Percentiles rank a stretch among this genome's conserved stretches.
Evolutionary conservation across 1,140 invertebrate species (phyloP).

Genomic region (Procambarus virginalis): DNA sequence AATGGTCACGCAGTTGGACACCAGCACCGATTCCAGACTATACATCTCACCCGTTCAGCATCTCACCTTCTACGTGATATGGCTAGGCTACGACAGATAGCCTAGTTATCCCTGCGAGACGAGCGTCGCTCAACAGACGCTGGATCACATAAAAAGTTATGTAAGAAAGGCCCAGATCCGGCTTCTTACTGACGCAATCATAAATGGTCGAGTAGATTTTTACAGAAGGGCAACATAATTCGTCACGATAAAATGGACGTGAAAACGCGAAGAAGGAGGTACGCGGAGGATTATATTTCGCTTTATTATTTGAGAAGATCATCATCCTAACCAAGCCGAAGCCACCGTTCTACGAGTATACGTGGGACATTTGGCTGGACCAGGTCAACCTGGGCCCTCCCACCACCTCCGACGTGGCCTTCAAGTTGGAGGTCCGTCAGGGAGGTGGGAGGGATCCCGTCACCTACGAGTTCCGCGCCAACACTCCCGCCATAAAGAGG

Average conservation of each 20-base stretch:
- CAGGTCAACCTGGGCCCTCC: conserved; percentile 57
- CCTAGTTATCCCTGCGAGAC: not conserved
- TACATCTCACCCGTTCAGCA: conserved; percentile 57
- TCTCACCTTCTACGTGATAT: conserved; percentile 11
- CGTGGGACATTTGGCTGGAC: conserved; percentile 57
- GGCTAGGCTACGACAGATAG: conserved; percentile 20
- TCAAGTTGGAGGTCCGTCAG: conserved; percentile 56
- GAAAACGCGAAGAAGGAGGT: conserved; percentile 40
- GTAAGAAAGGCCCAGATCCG: conserved; percentile 15
- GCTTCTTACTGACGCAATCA: conserved; percentile 24
- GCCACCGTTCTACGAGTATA: conserved; percentile 42
- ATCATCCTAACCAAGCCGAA: conserved; percentile 41
- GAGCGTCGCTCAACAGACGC: not conserved
- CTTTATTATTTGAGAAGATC: conserved; percentile 39
- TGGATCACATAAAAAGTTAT: not conserved
- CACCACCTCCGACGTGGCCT: not conserved
- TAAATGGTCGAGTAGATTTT: conserved; percentile 38
- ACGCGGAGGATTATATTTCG: conserved; percentile 29
- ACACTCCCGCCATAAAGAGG: not conserved
- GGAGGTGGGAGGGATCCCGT: conserved; percentile 45
- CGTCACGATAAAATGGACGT: conserved; percentile 43
- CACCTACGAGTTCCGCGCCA: conserved; percentile 33
- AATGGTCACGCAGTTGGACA: conserved; percentile 3
- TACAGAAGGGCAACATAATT: conserved; percentile 36
- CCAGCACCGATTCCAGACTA: not conserved